Percentiles rank a stretch among this genome's conserved stretches.
Conservation (phyloP, 2,888 invertebrate species). For the Scaeva pyrastri region DNA sequence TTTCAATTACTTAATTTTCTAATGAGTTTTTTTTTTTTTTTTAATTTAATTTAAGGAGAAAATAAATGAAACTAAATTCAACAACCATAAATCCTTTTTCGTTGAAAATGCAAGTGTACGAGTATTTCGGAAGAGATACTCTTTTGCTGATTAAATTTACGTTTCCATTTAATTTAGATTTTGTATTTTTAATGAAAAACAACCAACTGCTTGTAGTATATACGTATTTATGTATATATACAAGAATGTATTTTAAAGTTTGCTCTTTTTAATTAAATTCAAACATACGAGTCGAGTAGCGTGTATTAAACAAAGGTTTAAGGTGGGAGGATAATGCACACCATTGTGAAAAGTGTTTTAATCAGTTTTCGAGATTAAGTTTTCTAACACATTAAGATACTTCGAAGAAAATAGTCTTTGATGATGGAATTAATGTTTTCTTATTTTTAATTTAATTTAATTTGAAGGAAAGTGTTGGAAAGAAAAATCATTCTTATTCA, state of each 20-base stretch:
- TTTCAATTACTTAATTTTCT: conserved; percentile 24
- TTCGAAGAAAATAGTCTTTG: not conserved
- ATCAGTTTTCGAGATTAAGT: not conserved
- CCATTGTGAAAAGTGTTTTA: not conserved
- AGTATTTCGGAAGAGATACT: not conserved
- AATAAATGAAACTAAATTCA: conserved; percentile 16
- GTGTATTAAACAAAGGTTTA: not conserved
- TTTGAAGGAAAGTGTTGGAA: no score
- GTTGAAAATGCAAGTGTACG: not conserved
- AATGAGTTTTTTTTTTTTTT: conserved; percentile 12
- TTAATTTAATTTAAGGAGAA: no score
- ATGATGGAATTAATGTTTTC: not conserved
- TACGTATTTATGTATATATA: not conserved
- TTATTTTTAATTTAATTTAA: not conserved
- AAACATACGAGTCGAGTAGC: not conserved
- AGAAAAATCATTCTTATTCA: no score
- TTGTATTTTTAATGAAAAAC: conserved; percentile 15
- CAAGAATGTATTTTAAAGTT: conserved; percentile 3
- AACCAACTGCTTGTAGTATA: not conserved
- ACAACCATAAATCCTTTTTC: conserved; percentile 27
- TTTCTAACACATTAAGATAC: not conserved
- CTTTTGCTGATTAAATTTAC: conserved; percentile 26
- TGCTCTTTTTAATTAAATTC: conserved; percentile 25
- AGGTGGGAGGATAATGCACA: not conserved
- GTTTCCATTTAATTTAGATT: conserved; percentile 18